Conservation (phyloP, 2,888 invertebrate genomes). For the Epistrophe eligans region DNA sequence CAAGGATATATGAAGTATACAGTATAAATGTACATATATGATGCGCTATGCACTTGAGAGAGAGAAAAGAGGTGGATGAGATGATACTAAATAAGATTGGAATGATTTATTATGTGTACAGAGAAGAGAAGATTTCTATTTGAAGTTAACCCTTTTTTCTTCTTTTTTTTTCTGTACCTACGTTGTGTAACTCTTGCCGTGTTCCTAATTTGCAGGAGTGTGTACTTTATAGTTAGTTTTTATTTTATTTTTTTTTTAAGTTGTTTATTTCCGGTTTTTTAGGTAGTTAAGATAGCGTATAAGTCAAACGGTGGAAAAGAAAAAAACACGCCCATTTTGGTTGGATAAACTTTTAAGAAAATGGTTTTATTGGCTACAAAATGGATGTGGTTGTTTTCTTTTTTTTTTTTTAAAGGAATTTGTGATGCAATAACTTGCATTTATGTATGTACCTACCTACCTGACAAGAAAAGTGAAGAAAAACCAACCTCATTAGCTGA, state of each 20-base stretch:
- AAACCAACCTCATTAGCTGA: conserved; percentile 4
- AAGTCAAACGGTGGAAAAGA: conserved; percentile 65
- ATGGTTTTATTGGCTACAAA: conserved; percentile 48
- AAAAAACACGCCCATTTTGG: conserved; percentile 72
- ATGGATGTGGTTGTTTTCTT: conserved; percentile 25
- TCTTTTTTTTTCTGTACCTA: neutral
- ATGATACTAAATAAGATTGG: conserved; percentile 28
- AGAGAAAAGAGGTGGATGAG: conserved; percentile 45
- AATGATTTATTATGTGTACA: conserved; percentile 63
- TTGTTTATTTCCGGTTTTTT: conserved; percentile 75
- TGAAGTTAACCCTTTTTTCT: conserved; percentile 57
- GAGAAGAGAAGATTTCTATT: conserved; percentile 42
- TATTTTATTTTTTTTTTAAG: conserved; percentile 41
- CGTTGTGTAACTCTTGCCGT: conserved; percentile 13
- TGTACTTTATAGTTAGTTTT: conserved; percentile 38
- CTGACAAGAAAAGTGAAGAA: neutral
- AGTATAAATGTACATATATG: too few relatives aligned
- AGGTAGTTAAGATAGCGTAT: conserved; percentile 59
- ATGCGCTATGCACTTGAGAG: conserved; percentile 63
- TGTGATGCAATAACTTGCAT: conserved; percentile 11
- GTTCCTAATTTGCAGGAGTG: conserved; percentile 70
- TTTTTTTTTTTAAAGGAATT: conserved; percentile 2
- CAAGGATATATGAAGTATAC: conserved; percentile 33
- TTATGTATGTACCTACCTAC: neutral
- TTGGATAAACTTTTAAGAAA: conserved; percentile 27